A percentile compares a stretch with the other conserved stretches of the same genome.
phyloP scores from a whole-genome alignment of 2,888 invertebrate species.

The Encarsia formosa region DNA sequence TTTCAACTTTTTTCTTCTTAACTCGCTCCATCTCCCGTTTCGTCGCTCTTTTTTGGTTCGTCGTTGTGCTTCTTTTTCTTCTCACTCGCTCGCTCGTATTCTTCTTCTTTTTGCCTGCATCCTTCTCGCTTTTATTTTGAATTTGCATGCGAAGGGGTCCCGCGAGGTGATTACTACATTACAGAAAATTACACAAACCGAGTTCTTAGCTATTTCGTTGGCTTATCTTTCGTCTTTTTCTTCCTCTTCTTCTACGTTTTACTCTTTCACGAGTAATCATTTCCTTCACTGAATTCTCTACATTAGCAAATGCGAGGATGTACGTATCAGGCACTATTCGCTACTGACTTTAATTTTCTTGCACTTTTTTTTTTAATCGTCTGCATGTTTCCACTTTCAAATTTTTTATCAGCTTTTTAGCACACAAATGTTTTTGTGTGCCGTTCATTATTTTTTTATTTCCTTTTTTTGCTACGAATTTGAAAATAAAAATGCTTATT shows the following conservation, averaged over 20 bases:
- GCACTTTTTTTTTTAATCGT: no score
- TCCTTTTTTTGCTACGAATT: no score
- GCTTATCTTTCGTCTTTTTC: slow-evolving; percentile 13
- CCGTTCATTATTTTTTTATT: no score
- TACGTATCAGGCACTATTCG: not conserved
- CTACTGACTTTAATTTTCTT: not conserved
- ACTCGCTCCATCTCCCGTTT: not conserved
- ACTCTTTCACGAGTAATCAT: slow-evolving; percentile 13
- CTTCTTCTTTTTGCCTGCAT: not conserved
- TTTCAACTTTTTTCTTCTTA: not conserved
- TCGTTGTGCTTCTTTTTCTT: slow-evolving; percentile 5
- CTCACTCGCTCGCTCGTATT: not conserved
- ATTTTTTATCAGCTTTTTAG: no score
- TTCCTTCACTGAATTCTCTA: not conserved
- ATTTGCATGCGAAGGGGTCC: slow-evolving; percentile 12
- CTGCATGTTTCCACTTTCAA: no score
- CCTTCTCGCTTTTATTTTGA: not conserved
- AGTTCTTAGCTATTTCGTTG: slow-evolving; percentile 20
- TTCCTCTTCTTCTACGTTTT: slow-evolving; percentile 1
- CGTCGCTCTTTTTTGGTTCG: slow-evolving; percentile 2
- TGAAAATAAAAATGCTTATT: no score
- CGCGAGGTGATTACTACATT: slow-evolving; percentile 14
- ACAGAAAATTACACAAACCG: slow-evolving; percentile 24
- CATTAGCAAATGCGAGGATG: not conserved
- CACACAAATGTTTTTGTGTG: no score